phyloP scores from a whole-genome alignment of 2,888 invertebrate genomes.

The Pelosia muscerda region DNA sequence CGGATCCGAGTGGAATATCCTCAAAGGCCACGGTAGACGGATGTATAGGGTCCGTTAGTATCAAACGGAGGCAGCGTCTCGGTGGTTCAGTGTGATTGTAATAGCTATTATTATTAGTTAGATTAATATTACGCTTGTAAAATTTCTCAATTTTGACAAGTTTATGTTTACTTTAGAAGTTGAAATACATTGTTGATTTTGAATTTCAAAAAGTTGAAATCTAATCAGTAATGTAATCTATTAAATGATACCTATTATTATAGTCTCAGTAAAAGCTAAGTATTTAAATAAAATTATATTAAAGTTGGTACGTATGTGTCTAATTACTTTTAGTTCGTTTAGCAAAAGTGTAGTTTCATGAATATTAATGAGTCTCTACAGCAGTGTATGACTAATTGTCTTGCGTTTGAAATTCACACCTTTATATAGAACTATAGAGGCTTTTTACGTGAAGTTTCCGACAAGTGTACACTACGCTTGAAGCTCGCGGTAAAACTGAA shows the following conservation, averaged over 20 bases:
- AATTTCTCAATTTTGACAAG: slow-evolving; percentile 25
- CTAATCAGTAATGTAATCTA: neutral
- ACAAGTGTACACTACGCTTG: slow-evolving; percentile 40
- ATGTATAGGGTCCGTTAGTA: slow-evolving; percentile 41
- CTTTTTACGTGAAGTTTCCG: neutral
- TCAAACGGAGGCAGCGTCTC: slow-evolving; percentile 16
- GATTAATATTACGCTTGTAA: slow-evolving; percentile 14
- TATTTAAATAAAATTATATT: too few species aligned
- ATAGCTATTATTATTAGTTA: slow-evolving; percentile 19
- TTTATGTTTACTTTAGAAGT: neutral
- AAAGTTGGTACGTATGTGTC: neutral
- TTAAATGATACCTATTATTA: neutral
- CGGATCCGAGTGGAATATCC: slow-evolving; percentile 67
- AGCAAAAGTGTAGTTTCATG: neutral
- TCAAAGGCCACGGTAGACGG: slow-evolving; percentile 72
- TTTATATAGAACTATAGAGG: neutral
- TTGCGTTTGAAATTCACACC: neutral
- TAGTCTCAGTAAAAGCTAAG: too few species aligned
- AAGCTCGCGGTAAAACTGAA: slow-evolving; percentile 63
- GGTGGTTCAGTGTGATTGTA: slow-evolving; percentile 12
- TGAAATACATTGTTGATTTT: neutral
- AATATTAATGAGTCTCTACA: neutral
- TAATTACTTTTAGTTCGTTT: neutral
- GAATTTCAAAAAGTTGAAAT: neutral
- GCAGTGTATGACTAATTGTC: neutral